Evolutionary conservation across 2,888 invertebrate genomes (phyloP), one percentile per base, ranked within the genome.

Genomic region (Sinelater perroti): DNA sequence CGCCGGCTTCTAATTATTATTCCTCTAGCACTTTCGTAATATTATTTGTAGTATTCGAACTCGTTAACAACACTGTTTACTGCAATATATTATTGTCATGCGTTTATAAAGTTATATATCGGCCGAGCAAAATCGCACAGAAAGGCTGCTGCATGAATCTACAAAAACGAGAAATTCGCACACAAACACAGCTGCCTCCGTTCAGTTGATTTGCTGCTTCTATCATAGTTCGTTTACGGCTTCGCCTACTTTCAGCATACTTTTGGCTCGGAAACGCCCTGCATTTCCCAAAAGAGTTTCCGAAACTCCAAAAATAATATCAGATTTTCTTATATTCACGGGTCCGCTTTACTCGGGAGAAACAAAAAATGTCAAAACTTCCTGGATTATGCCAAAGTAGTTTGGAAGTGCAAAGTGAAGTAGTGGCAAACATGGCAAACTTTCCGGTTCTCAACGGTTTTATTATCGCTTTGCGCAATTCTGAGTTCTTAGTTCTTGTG

Each of bases 261-360:
- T 21, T 50, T 50, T 38, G 38, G 24, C 24, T 10, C n/a, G 35
- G 20, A 40, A 52, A 44, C 44, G 52, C 45, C 44, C 44, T 44
- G 44, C 36, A 44, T 53, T 45, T 45, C 45, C 53, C 45, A 31
- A 36, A 53, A 45, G 44, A 20, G 26, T 17, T 53, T 53, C 45
- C 35, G 36, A 18, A 26, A 35, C 35, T 35, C 45, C 14, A 24
- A 53, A 45, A 53, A 45, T 45, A 35, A 52, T 44, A 44, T 42
- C 42, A 45, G 45, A 44, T 45, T 36, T 45, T 45, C 45, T 40
- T 24, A 40, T 31, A 40, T 51, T 51, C 40, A 24, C 40, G 40
- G 24, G 40, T 24, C 40, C 16, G 40, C 40, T 40, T 40, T 24
- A 40, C 40, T 40, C 40, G 1, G 14, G 40, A 24, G 40, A 40